phyloP scores from a whole-genome alignment of 2,113 vertebrate species.

The Noturus placidus region DNA sequence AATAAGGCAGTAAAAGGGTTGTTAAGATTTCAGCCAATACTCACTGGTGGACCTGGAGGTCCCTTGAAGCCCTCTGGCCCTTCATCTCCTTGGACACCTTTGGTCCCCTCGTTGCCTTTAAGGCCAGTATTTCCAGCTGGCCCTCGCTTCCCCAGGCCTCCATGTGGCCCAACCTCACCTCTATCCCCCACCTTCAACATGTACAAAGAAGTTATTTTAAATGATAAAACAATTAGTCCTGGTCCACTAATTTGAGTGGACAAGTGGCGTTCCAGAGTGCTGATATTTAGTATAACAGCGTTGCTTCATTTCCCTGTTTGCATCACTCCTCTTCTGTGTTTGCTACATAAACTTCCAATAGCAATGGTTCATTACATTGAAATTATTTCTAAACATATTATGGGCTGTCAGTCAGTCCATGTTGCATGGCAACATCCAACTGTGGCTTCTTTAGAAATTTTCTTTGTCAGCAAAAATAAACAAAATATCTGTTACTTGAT shows the following conservation, averaged over 20 bases:
- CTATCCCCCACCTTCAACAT: slow-evolving; percentile 68
- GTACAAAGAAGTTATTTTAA: slow-evolving; percentile 27
- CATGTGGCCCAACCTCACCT: slow-evolving; percentile 66
- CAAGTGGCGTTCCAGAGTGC: not conserved
- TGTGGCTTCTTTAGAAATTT: not conserved
- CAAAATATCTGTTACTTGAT: not conserved
- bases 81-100: slow-evolving; percentile 69
- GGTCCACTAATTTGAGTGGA: not conserved
- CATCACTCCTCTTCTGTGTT: not conserved
- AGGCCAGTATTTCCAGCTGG: slow-evolving; percentile 66
- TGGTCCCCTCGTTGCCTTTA: slow-evolving; percentile 65
- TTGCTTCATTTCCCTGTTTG: not conserved
- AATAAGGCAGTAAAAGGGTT: not conserved
- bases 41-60: slow-evolving; percentile 68
- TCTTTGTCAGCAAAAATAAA: not conserved
- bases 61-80: slow-evolving; percentile 70
- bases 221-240: not conserved
- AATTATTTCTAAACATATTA: not conserved
- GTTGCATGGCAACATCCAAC: not conserved
- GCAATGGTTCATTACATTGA: not conserved
- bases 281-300: not conserved
- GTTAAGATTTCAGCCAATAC: slow-evolving; percentile 36
- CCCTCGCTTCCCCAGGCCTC: slow-evolving; percentile 68
- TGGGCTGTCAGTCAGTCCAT: not conserved
- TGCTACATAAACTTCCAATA: not conserved